Evolutionary conservation across 1,140 invertebrate genomes (phyloP).

Genomic region (Babylonia areolata): DNA sequence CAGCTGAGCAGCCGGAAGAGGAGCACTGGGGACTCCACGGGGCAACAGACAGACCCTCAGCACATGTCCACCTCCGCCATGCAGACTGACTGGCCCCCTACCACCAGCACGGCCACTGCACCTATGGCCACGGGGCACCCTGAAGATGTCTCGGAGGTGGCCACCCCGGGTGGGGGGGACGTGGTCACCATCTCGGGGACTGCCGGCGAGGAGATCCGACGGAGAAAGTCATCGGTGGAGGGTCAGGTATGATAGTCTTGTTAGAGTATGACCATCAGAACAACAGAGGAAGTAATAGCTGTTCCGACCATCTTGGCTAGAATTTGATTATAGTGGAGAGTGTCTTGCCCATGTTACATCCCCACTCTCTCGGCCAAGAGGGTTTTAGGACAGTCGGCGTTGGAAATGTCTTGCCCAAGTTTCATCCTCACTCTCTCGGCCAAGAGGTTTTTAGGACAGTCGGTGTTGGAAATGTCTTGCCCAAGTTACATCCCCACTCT

Average conservation of each 20-base stretch:
- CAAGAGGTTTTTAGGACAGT: no score
- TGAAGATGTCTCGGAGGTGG: not conserved
- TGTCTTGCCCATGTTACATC: no score
- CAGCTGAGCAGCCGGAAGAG: slow-evolving; percentile 32
- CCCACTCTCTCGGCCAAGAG: no score
- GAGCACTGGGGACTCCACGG: not conserved
- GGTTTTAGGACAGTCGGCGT: no score
- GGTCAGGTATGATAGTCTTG: slow-evolving; percentile 58
- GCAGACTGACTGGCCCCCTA: slow-evolving; percentile 41
- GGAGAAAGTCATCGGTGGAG: slow-evolving; percentile 52
- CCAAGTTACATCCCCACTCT: no score
- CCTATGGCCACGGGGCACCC: not conserved
- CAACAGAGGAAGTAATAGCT: no score
- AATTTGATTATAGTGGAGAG: no score
- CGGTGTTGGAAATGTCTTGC: no score
- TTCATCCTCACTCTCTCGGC: no score
- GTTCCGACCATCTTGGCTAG: no score
- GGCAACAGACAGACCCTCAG: not conserved
- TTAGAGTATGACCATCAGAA: no score
- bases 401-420: no score
- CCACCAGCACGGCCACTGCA: not conserved
- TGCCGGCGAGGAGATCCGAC: slow-evolving; percentile 45
- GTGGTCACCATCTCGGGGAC: slow-evolving; percentile 44
- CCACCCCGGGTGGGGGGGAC: not conserved
- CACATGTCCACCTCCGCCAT: slow-evolving; percentile 31